A percentile compares a stretch with the other conserved stretches of the same genome.
Conservation (phyloP, 92 coral and sea anemone genomes). For the Chrysogorgia sp. region DNA sequence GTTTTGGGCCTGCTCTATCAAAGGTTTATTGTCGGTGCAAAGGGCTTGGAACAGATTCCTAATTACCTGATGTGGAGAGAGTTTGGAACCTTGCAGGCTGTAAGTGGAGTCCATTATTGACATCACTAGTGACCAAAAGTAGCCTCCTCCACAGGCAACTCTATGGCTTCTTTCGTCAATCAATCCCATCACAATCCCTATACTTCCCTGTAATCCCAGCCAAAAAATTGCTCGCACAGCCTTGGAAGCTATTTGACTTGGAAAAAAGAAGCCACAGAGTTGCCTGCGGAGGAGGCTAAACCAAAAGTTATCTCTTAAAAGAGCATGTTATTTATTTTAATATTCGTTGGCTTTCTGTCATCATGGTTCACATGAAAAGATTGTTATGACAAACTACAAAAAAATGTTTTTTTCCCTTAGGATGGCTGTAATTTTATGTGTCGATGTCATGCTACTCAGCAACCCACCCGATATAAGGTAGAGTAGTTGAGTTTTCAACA, state of each 20-base stretch:
- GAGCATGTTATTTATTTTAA: too few relatives aligned
- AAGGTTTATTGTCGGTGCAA: conserved; percentile 90
- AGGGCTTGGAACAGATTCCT: conserved; percentile 93
- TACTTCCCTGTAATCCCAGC: too few relatives aligned
- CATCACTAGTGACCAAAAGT: too few relatives aligned
- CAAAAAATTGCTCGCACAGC: too few relatives aligned
- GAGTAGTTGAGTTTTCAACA: neutral
- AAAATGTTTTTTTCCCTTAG: conserved; percentile 22
- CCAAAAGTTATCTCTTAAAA: too few relatives aligned
- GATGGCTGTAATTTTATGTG: conserved; percentile 86
- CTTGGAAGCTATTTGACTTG: too few relatives aligned
- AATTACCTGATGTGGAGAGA: conserved; percentile 86
- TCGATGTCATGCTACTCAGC: conserved; percentile 64
- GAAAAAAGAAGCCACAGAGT: too few relatives aligned
- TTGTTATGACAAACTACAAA: neutral
- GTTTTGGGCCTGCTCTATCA: conserved; percentile 86
- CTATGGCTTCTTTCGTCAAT: neutral
- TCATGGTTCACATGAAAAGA: too few relatives aligned
- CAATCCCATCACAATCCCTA: neutral
- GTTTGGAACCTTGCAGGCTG: conserved; percentile 91
- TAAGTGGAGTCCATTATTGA: conserved; percentile 68
- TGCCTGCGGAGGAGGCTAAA: too few relatives aligned
- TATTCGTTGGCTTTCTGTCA: neutral
- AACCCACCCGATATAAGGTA: conserved; percentile 79
- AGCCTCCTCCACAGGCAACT: too few relatives aligned